A percentile compares a stretch with the other conserved stretches of the same genome.
Conservation (phyloP, 2,113 vertebrate species). For the Panthera leo region DNA sequence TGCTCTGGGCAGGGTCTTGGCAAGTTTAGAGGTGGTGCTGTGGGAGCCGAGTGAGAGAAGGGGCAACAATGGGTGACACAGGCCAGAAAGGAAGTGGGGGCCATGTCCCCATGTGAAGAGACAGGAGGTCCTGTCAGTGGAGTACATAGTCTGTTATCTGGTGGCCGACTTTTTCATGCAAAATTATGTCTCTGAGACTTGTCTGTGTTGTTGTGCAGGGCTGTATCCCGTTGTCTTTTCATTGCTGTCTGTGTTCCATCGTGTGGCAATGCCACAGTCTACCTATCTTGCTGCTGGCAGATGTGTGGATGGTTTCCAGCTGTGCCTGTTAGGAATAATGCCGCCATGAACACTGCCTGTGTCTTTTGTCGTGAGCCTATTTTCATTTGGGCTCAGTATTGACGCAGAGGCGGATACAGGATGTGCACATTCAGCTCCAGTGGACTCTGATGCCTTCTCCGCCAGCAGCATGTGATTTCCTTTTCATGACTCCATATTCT, state of each 20-base stretch:
- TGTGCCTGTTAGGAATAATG: background rate
- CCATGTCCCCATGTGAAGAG: rapidly evolving
- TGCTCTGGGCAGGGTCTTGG: background rate
- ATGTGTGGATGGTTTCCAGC: too few species aligned
- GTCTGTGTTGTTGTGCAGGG: rapidly evolving
- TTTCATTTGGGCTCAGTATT: rapidly evolving
- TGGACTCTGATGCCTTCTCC: rapidly evolving
- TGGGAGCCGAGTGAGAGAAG: rapidly evolving
- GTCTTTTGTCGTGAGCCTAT: rapidly evolving
- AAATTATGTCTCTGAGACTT: rapidly evolving
- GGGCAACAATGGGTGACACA: rapidly evolving
- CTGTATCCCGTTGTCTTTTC: rapidly evolving
- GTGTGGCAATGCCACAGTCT: rapidly evolving
- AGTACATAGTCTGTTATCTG: rapidly evolving
- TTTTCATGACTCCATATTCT: rapidly evolving
- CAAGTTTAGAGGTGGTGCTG: background rate
- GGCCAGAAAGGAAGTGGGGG: rapidly evolving
- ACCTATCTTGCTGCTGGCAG: background rate
- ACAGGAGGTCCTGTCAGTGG: rapidly evolving
- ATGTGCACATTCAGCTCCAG: rapidly evolving
- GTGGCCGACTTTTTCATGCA: rapidly evolving
- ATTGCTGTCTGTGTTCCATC: rapidly evolving
- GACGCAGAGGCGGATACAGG: background rate
- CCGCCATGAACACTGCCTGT: rapidly evolving
- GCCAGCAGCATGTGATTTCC: rapidly evolving